Conservation (phyloP, 2,797 vertebrate genomes). For the Gephyroberyx darwinii region DNA sequence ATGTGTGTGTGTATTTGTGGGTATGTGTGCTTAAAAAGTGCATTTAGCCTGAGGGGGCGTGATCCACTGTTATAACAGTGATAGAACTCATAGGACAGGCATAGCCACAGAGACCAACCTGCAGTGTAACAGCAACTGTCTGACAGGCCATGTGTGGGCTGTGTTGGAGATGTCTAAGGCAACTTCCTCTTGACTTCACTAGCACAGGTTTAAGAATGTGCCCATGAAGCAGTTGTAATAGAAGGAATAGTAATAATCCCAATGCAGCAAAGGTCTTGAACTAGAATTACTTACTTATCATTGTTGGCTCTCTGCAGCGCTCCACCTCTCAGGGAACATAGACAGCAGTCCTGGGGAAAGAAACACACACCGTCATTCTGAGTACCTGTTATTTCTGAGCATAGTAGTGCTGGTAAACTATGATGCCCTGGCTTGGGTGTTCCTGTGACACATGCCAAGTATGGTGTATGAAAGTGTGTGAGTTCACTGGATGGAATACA, state of each 20-base stretch:
- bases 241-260: too few relatives aligned
- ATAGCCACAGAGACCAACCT: not conserved
- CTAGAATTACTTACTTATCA: slow-evolving; percentile 87
- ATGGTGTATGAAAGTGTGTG: too few relatives aligned
- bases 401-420: not conserved
- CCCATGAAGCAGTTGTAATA: not conserved
- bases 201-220: not conserved
- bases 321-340: slow-evolving; percentile 94
- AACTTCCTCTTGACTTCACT: not conserved
- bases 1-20: not conserved
- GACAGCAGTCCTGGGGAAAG: slow-evolving; percentile 90
- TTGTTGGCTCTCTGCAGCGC: slow-evolving; percentile 96
- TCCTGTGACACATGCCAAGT: too few relatives aligned
- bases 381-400: not conserved
- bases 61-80: slow-evolving; percentile 5
- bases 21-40: not conserved
- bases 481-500: too few relatives aligned
- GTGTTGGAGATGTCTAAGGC: slow-evolving; percentile 8
- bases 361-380: slow-evolving; percentile 15
- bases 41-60: slow-evolving; percentile 15
- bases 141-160: not conserved
- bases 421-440: not conserved
- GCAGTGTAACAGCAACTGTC: not conserved
- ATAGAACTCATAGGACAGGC: slow-evolving; percentile 13
- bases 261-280: not conserved